phyloP scores from a whole-genome alignment of 2,888 invertebrate genomes.

The Noctua janthe region DNA sequence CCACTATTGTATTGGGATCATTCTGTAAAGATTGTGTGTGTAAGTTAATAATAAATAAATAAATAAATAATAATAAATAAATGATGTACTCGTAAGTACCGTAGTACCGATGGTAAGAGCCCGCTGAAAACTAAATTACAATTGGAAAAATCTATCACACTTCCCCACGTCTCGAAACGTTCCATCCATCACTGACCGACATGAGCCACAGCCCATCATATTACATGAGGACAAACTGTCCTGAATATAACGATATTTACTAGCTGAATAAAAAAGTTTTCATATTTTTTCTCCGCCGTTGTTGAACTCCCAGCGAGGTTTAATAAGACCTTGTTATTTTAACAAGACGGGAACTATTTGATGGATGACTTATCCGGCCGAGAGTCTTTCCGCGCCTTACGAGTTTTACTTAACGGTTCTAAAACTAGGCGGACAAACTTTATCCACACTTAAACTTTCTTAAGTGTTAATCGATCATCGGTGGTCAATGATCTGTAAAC shows the following conservation, averaged over 20 bases:
- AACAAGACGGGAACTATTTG: conserved; percentile 80
- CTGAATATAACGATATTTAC: conserved; percentile 44
- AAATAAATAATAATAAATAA: too few species aligned
- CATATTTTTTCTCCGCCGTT: conserved; percentile 53
- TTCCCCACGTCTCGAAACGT: neutral
- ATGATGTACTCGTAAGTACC: neutral
- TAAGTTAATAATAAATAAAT: too few species aligned
- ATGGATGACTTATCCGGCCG: conserved; percentile 82
- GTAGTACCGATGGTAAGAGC: neutral
- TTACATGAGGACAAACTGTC: conserved; percentile 9
- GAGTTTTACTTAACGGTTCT: conserved; percentile 84
- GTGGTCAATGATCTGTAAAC: conserved; percentile 81
- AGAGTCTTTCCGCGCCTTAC: conserved; percentile 75
- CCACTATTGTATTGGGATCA: too few species aligned
- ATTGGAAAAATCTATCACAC: neutral
- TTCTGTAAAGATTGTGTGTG: too few species aligned
- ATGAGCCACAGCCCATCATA: conserved; percentile 7
- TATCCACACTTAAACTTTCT: conserved; percentile 79
- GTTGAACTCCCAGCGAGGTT: conserved; percentile 63
- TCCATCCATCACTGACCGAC: conserved; percentile 32
- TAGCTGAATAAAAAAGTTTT: conserved; percentile 50
- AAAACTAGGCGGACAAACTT: conserved; percentile 82
- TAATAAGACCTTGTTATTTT: conserved; percentile 76
- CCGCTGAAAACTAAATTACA: neutral
- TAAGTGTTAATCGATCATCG: conserved; percentile 85